Evolutionary conservation across 2,888 invertebrate genomes (phyloP).

Genomic region (Thalpophila matura): DNA sequence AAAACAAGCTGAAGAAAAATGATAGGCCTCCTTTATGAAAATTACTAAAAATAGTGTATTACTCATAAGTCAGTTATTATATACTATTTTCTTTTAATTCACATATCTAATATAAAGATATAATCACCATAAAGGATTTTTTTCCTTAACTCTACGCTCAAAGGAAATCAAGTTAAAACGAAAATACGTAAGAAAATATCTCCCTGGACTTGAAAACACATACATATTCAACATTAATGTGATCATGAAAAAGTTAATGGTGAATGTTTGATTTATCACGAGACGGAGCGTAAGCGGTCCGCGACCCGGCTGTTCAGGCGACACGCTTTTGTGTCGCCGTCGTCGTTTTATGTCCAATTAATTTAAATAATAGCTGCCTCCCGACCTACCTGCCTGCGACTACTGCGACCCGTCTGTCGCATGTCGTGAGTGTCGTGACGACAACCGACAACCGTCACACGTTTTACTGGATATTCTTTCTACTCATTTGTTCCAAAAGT

Average conservation of each 20-base stretch:
- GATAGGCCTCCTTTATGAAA: background rate
- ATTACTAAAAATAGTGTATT: constrained; percentile 17
- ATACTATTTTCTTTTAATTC: constrained; percentile 13
- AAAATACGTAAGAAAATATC: constrained; percentile 45
- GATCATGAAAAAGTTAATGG: constrained; percentile 66
- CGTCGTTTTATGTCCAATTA: constrained; percentile 88
- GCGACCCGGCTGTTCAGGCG: constrained; percentile 75
- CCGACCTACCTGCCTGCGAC: constrained; percentile 85
- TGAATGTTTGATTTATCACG: constrained; percentile 72
- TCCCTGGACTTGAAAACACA: constrained; percentile 46
- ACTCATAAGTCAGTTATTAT: constrained; percentile 13
- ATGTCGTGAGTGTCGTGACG: constrained; percentile 62
- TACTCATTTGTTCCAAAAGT: constrained; percentile 39
- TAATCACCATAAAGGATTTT: constrained; percentile 29
- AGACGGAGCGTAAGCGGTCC: constrained; percentile 61
- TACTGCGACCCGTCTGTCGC: constrained; percentile 74
- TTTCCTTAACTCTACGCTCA: background rate
- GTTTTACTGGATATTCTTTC: constrained; percentile 36
- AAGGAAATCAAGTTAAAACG: constrained; percentile 24
- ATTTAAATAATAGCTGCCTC: constrained; percentile 88
- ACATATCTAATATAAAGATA: background rate
- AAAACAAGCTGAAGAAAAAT: background rate
- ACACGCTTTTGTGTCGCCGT: constrained; percentile 80
- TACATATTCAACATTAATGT: constrained; percentile 55
- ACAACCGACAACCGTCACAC: constrained; percentile 50